phyloP scores from a whole-genome alignment of 2,797 vertebrate species.

The Limnodromus scolopaceus region DNA sequence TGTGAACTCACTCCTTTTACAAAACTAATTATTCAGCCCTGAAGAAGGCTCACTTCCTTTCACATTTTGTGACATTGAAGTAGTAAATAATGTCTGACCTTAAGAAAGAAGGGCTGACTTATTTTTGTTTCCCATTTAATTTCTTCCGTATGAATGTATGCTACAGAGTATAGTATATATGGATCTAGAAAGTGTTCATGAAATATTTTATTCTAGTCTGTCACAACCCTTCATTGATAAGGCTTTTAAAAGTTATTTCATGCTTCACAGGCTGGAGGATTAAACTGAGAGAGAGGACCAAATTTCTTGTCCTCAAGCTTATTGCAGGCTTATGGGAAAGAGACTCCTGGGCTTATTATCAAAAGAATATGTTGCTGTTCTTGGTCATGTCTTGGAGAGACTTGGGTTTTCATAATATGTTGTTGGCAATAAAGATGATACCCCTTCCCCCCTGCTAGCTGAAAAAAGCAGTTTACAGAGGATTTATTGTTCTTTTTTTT shows the following conservation, averaged over 20 bases:
- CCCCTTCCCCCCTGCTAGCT: neutral
- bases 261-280: neutral
- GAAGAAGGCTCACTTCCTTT: neutral
- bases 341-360: neutral
- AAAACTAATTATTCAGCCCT: neutral
- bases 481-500: neutral
- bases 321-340: neutral
- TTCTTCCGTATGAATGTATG: neutral
- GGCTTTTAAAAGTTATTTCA: neutral
- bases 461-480: neutral
- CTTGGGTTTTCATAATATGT: neutral
- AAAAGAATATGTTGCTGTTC: neutral
- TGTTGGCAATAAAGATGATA: neutral
- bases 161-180: neutral
- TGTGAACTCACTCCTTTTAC: neutral
- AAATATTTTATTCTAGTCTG: neutral
- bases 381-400: neutral
- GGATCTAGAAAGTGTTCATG: neutral
- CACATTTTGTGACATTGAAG: neutral
- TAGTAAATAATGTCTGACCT: neutral
- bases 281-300: neutral
- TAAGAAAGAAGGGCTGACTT: neutral
- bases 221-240: neutral
- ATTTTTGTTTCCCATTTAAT: neutral
- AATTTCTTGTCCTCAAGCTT: neutral